Conservation (phyloP, 2,888 invertebrate genomes). For the Pandemis heparana region DNA sequence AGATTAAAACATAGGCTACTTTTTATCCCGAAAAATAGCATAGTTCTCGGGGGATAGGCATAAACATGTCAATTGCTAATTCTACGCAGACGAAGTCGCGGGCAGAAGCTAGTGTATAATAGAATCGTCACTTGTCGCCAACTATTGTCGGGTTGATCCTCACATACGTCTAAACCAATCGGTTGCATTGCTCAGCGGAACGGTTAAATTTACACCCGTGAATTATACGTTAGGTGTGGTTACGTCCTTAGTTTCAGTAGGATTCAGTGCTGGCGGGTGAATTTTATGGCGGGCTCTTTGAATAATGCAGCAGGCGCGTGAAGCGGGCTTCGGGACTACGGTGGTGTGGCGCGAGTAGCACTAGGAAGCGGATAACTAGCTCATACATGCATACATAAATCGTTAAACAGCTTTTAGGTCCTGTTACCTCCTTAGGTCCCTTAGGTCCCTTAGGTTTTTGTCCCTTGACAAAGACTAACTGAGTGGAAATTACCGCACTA, state of each 20-base stretch:
- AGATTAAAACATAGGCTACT: too few relatives aligned
- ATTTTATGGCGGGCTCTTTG: constrained; percentile 72
- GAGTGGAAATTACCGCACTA: too few relatives aligned
- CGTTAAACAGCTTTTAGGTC: too few relatives aligned
- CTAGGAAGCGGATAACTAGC: background rate
- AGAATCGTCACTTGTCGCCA: too few relatives aligned
- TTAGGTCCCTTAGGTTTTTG: too few relatives aligned
- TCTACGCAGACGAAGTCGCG: too few relatives aligned
- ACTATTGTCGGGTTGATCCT: constrained; percentile 12
- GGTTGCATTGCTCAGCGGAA: constrained; percentile 38
- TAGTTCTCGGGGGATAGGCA: too few relatives aligned
- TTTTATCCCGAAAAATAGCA: too few relatives aligned
- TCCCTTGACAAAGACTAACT: too few relatives aligned
- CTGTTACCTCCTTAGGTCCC: too few relatives aligned
- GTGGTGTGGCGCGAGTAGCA: constrained; percentile 20
- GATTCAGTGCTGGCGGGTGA: constrained; percentile 64
- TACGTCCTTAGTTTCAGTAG: constrained; percentile 57
- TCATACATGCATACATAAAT: background rate
- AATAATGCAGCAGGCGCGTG: constrained; percentile 74
- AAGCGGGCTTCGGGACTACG: constrained; percentile 53
- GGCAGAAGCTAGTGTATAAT: too few relatives aligned
- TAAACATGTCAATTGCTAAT: too few relatives aligned
- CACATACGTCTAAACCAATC: constrained; percentile 48
- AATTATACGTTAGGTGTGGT: constrained; percentile 59
- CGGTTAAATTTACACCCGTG: constrained; percentile 48